A percentile compares a stretch with the other conserved stretches of the same genome.
Evolutionary conservation across 2,888 invertebrate genomes (phyloP).

Genomic region (Lasioglossum vierecki): DNA sequence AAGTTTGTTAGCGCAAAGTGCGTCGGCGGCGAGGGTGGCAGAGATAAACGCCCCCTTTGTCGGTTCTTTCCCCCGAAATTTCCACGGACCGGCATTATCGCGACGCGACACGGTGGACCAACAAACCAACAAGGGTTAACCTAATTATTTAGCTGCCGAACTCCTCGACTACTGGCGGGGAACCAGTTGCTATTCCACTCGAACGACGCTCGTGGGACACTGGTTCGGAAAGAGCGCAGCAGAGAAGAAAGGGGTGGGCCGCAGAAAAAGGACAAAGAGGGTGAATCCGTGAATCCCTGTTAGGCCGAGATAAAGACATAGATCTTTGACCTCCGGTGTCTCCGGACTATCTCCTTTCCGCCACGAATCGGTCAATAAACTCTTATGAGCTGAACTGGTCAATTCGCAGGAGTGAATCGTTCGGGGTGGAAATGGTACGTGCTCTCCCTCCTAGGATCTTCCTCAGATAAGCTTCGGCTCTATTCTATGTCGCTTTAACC

Average conservation of each 20-base stretch:
- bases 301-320: slow-evolving; percentile 40
- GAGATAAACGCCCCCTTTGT: slow-evolving; percentile 50
- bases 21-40: slow-evolving; percentile 44
- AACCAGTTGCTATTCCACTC: slow-evolving; percentile 76
- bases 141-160: slow-evolving; percentile 78
- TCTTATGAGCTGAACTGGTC: slow-evolving; percentile 32
- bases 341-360: slow-evolving; percentile 25
- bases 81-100: slow-evolving; percentile 42
- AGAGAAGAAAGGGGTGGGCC: neutral
- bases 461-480: neutral
- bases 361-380: slow-evolving; percentile 45
- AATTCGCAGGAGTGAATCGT: slow-evolving; percentile 39
- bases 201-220: slow-evolving; percentile 76
- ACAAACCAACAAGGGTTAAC: slow-evolving; percentile 76
- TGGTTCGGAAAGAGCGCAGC: slow-evolving; percentile 28
- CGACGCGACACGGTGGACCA: slow-evolving; percentile 53
- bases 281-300: slow-evolving; percentile 41
- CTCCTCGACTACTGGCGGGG: slow-evolving; percentile 66
- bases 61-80: slow-evolving; percentile 47
- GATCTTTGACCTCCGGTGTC: slow-evolving; percentile 32
- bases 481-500: neutral
- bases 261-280: slow-evolving; percentile 6
- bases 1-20: slow-evolving; percentile 55
- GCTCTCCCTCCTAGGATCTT: neutral
- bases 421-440: slow-evolving; percentile 13